Evolutionary conservation across 2,888 invertebrate species (phyloP), one percentile per base, ranked within the genome.

Genomic region (Pyrrhosoma nymphula): DNA sequence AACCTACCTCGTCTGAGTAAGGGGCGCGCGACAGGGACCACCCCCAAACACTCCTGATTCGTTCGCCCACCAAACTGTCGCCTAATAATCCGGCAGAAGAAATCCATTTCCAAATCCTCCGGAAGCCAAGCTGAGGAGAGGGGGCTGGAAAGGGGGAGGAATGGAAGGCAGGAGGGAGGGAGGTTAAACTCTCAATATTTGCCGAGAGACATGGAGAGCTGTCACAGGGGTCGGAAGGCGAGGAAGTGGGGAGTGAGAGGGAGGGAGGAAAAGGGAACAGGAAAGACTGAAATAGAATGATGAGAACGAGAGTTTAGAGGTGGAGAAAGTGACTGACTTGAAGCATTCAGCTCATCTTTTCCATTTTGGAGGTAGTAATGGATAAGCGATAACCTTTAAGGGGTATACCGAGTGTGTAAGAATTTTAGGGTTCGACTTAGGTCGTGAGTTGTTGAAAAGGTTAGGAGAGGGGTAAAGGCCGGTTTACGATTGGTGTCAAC

Each of bases 101-200:
- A 93, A 93, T 93, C 93, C 93, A 69, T 69, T 93, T n/a, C 93
- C 47, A 93, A 93, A 93, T 93, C 93, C 93, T n/a, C 55, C 93
- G 93, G 75, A 93, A 93, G 93, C 93, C 47, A 93, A 75, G 69
- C 93, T 39, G 63, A 35, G 82, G 82, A 35, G 35, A 16, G 8
- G n/a, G n/a, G n/a, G n/a, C n/a, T n/a, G n/a, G n/a, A n/a, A n/a
- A n/a, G n/a, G n/a, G 69, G 69, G 35, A 30, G 30, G 14, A 35
- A 18, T 14, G 14, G 35, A 16, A 14, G 35, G 35, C 35, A 35
- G 8, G 35, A 35, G 35, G 6, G 16, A 82, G 18, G 35, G 69
- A 63, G 93, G 93, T 63, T 93, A 69, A 93, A 93, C 93, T 93
- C 93, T 93, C 93, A 75, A 93, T 93, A 93, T 93, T 93, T 93